Evolutionary conservation across 2,797 vertebrate genomes (phyloP).

Genomic region (Micromesistius poutassou): DNA sequence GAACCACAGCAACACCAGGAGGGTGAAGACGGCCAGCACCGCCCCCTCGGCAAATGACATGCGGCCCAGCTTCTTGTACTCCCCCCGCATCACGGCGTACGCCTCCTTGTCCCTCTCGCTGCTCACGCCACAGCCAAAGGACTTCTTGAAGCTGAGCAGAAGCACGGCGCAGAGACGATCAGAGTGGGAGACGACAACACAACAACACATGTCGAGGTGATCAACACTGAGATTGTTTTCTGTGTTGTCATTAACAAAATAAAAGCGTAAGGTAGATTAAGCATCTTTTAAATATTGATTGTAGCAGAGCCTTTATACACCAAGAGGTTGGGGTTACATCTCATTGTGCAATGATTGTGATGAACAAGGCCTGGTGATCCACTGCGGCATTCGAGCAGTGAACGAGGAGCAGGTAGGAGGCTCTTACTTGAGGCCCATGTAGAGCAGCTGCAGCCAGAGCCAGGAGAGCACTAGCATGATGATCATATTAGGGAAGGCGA

Average conservation of each 20-base stretch:
- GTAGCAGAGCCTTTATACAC: too few species aligned
- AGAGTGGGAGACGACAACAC: not conserved
- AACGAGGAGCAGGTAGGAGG: not conserved
- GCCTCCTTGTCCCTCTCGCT: conserved; percentile 66
- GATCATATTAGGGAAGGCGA: conserved; percentile 84
- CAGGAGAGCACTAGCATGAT: conserved; percentile 80
- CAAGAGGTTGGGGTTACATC: not conserved
- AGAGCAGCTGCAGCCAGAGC: conserved; percentile 87
- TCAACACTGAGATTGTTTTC: too few species aligned
- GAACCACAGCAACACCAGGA: conserved; percentile 89
- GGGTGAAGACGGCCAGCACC: conserved; percentile 74
- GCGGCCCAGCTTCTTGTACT: conserved; percentile 77
- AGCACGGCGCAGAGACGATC: not conserved
- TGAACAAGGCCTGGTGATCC: too few species aligned
- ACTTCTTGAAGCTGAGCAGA: conserved; percentile 76
- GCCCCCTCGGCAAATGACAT: conserved; percentile 82
- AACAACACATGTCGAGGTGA: not conserved
- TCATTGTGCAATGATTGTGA: not conserved
- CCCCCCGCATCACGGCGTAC: conserved; percentile 73
- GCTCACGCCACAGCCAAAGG: conserved; percentile 77
- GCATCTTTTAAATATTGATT: too few species aligned
- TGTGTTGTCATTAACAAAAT: too few species aligned
- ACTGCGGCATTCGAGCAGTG: not conserved
- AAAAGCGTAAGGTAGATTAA: too few species aligned
- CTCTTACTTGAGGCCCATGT: conserved; percentile 88